Evolutionary conservation across 2,888 invertebrate genomes (phyloP).

Genomic region (Mythimna loreyi): DNA sequence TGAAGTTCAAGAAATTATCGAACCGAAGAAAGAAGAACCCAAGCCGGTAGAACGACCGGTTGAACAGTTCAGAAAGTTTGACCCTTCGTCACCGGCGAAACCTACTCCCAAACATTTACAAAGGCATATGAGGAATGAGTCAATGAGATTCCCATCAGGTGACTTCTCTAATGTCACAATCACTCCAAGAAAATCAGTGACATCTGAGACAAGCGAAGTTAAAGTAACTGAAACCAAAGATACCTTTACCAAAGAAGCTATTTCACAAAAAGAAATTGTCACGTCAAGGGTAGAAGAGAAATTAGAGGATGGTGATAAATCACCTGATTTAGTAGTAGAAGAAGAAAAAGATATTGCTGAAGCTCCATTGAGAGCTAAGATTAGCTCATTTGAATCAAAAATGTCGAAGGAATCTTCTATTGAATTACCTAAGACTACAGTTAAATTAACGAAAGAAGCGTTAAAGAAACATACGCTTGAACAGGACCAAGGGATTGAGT

Average conservation of each 20-base stretch:
- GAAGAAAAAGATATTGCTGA: conserved; percentile 89
- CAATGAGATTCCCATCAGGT: conserved; percentile 89
- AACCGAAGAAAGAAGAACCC: conserved; percentile 78
- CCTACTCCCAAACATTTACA: conserved; percentile 90
- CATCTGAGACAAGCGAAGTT: conserved; percentile 86
- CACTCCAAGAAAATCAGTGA: conserved; percentile 84
- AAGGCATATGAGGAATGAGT: conserved; percentile 89
- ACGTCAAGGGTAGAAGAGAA: conserved; percentile 91
- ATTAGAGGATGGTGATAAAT: conserved; percentile 85
- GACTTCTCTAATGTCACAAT: conserved; percentile 89
- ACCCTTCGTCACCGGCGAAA: conserved; percentile 86
- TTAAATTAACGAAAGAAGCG: conserved; percentile 89
- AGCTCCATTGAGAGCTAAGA: conserved; percentile 84
- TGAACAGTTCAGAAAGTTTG: conserved; percentile 86
- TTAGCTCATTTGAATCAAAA: conserved; percentile 87
- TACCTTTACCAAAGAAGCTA: conserved; percentile 78
- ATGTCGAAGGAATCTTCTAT: conserved; percentile 83
- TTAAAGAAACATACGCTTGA: conserved; percentile 88
- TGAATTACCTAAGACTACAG: conserved; percentile 83
- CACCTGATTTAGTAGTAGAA: conserved; percentile 84
- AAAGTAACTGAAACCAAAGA: conserved; percentile 80
- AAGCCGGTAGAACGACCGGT: conserved; percentile 79
- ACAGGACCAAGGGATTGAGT: conserved; percentile 87
- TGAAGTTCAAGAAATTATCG: conserved; percentile 69
- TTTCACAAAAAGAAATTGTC: conserved; percentile 87